Evolutionary conservation across 2,797 vertebrate species (phyloP).

Genomic region (Potorous gilbertii): DNA sequence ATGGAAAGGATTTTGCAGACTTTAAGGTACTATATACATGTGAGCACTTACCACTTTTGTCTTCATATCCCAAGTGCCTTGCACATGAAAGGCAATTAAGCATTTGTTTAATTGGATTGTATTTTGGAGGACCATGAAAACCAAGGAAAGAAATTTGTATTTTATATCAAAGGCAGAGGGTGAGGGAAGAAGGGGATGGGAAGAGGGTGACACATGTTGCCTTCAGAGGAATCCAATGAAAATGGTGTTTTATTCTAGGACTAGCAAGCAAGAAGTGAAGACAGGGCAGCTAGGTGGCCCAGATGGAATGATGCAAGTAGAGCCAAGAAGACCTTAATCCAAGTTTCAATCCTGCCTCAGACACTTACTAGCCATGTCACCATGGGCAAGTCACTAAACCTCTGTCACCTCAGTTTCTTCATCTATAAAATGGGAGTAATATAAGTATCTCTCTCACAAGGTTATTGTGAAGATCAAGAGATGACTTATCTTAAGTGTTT

Average conservation of each 20-base stretch:
- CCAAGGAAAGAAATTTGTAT: background rate
- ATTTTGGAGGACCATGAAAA: background rate
- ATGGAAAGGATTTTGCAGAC: background rate
- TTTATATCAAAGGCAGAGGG: background rate
- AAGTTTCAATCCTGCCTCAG: background rate
- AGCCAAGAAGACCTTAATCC: background rate
- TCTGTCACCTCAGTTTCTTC: background rate
- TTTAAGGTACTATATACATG: background rate
- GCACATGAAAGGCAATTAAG: background rate
- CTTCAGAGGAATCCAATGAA: background rate
- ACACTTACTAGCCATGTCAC: background rate
- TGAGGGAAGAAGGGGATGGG: background rate
- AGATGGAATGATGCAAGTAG: background rate
- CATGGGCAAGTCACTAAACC: background rate
- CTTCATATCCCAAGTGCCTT: background rate
- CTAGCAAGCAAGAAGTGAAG: background rate
- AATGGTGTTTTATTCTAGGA: background rate
- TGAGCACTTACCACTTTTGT: background rate
- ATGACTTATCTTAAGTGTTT: background rate
- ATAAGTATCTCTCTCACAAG: background rate
- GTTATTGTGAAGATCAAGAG: background rate
- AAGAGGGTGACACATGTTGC: background rate
- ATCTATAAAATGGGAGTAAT: background rate
- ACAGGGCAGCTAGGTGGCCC: background rate
- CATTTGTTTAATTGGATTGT: background rate